These are phyloP conservation scores for Salmo trutta DNA, from an alignment of 2,797 vertebrate genomes.

Conservation along the genomic window DNA sequence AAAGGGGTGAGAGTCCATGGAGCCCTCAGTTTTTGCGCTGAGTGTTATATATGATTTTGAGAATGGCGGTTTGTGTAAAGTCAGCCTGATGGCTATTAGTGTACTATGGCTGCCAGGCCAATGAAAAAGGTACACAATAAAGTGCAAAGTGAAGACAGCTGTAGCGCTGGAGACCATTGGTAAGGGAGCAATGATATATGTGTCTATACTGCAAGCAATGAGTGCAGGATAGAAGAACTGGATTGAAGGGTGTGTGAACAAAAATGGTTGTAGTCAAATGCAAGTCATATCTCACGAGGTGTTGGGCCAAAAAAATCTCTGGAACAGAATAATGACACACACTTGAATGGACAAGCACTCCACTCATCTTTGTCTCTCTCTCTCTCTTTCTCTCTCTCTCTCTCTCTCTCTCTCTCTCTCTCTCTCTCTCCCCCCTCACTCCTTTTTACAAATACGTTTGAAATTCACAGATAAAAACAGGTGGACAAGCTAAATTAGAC, in stretches of 20 bases:
- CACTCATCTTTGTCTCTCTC: too few relatives aligned
- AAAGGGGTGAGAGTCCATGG: conserved; percentile 29
- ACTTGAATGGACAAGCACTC: too few relatives aligned
- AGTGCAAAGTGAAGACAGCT: conserved; percentile 71
- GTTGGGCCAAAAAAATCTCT: background rate
- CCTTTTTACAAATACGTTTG: too few relatives aligned
- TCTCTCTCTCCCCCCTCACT: too few relatives aligned
- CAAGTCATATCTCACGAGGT: background rate
- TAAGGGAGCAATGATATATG: conserved; percentile 12
- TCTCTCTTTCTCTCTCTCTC: too few relatives aligned
- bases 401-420: too few relatives aligned
- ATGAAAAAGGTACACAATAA: conserved; percentile 59
- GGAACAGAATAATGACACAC: too few relatives aligned
- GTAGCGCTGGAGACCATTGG: conserved; percentile 33
- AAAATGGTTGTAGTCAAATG: background rate
- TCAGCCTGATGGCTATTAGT: conserved; percentile 49
- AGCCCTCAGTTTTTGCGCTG: conserved; percentile 47
- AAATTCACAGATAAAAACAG: too few relatives aligned
- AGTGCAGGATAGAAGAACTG: background rate
- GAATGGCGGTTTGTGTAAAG: conserved; percentile 43
- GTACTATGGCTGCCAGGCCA: conserved; percentile 57
- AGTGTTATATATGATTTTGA: conserved; percentile 56
- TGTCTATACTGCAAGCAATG: conserved; percentile 20
- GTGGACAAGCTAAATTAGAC: too few relatives aligned
- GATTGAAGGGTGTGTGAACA: background rate